phyloP scores from a whole-genome alignment of 2,797 vertebrate genomes.

The Tamandua tetradactyla region DNA sequence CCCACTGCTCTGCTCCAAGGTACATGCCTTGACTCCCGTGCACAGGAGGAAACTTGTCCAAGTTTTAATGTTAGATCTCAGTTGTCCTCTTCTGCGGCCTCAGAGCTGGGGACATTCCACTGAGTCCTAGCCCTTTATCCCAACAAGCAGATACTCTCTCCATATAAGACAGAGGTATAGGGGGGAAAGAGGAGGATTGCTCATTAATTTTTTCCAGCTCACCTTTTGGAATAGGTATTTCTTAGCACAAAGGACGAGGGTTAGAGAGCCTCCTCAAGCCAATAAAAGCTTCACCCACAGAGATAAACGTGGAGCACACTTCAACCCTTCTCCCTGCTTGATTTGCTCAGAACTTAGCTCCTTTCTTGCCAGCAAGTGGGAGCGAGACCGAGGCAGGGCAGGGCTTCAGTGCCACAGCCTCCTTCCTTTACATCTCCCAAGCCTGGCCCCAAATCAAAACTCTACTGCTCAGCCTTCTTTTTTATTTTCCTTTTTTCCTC shows the following conservation, averaged over 20 bases:
- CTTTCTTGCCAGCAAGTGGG: not conserved
- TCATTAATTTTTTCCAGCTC: not conserved
- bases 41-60: no score
- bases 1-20: not conserved
- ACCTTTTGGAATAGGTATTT: not conserved
- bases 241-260: not conserved
- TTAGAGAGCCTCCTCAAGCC: not conserved
- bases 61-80: not conserved
- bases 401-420: accelerated
- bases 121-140: not conserved
- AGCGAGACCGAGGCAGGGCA: not conserved
- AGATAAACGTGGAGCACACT: not conserved
- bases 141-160: not conserved
- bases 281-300: not conserved
- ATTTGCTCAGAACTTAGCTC: not conserved
- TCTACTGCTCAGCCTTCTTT: not conserved
- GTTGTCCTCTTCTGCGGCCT: not conserved
- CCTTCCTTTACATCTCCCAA: accelerated
- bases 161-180: not conserved
- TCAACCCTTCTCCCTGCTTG: not conserved
- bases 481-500: not conserved
- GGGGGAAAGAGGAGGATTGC: not conserved
- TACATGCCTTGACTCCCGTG: not conserved
- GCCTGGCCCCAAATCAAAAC: not conserved
- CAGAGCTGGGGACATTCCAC: not conserved